A percentile compares a stretch with the other conserved stretches of the same genome.
These are phyloP conservation scores for Cinclus mexicanus DNA, from an alignment of 2,113 vertebrate species.

Conservation along the genomic window DNA sequence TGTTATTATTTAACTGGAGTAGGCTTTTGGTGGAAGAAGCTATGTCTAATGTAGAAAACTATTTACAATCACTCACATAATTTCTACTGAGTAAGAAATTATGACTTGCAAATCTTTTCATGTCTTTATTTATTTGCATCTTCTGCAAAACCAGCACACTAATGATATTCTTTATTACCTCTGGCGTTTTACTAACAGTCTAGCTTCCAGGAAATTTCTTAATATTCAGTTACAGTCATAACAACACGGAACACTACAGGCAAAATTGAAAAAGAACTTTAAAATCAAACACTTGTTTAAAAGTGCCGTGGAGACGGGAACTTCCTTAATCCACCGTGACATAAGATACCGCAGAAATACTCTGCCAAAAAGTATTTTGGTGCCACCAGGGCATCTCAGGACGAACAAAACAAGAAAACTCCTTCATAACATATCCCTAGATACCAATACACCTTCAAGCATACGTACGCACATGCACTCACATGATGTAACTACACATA, in stretches of 20 bases:
- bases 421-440: not conserved
- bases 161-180: not conserved
- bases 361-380: not conserved
- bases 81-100: not conserved
- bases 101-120: not conserved
- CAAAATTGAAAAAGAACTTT: not conserved
- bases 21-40: not conserved
- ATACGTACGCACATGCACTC: accelerated
- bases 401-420: not conserved
- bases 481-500: not conserved
- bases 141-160: too few species aligned
- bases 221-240: not conserved
- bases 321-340: not conserved
- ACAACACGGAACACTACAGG: not conserved
- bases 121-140: not conserved
- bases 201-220: not conserved
- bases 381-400: not conserved
- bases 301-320: not conserved
- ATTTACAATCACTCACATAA: not conserved
- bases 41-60: not conserved
- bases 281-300: not conserved
- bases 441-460: not conserved
- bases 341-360: not conserved
- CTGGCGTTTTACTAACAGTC: not conserved
- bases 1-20: not conserved